Conservation (phyloP, 1,140 invertebrate species). For the Platorchestia sp. region DNA sequence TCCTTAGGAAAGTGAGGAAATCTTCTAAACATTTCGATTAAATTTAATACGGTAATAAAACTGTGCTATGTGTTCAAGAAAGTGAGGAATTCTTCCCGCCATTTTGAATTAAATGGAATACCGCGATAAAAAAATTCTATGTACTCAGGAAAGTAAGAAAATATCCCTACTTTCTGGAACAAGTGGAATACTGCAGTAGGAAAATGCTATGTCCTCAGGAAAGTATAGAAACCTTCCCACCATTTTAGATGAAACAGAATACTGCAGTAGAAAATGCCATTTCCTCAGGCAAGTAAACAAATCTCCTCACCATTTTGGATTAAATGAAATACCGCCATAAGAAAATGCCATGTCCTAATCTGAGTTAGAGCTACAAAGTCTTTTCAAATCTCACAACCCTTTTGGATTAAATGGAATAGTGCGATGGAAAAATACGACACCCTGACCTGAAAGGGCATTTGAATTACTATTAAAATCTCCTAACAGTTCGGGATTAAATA, state of each 20-base stretch:
- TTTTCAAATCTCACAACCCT: not conserved
- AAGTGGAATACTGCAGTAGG: not conserved
- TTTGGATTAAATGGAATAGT: not conserved
- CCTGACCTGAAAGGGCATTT: too few relatives aligned
- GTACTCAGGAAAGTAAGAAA: too few relatives aligned
- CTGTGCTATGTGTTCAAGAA: not conserved
- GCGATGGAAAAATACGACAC: too few relatives aligned
- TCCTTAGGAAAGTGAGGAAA: not conserved
- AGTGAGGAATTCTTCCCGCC: not conserved
- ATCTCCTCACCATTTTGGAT: not conserved
- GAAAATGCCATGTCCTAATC: not conserved
- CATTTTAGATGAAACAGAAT: not conserved
- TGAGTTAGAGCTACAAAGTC: too few relatives aligned
- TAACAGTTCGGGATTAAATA: too few relatives aligned
- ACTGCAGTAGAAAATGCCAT: not conserved
- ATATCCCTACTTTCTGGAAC: too few relatives aligned
- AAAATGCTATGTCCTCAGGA: not conserved
- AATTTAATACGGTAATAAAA: not conserved
- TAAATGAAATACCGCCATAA: not conserved
- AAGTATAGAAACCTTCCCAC: not conserved
- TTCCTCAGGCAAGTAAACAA: not conserved
- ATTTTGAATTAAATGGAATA: not conserved
- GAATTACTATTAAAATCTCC: too few relatives aligned
- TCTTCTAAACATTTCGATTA: not conserved
- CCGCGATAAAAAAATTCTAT: too few relatives aligned